A percentile compares a stretch with the other conserved stretches of the same genome.
These are phyloP conservation scores for Aleiodes sp. DNA, from an alignment of 1,140 invertebrate genomes.

Conservation along the genomic window DNA sequence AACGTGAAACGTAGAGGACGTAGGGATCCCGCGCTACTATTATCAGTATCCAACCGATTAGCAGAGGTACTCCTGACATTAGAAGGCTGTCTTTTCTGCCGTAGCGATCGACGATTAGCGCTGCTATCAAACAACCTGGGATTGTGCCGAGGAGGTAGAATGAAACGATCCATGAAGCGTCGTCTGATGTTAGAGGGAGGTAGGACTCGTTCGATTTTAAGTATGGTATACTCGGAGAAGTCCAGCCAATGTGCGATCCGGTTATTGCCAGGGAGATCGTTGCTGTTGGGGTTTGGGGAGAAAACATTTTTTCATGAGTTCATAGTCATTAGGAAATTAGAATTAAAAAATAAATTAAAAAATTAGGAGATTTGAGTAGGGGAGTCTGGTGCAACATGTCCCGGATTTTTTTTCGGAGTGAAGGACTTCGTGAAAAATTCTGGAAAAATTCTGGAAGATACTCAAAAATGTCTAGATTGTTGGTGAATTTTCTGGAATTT, in stretches of 20 bases:
- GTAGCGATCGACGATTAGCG: constrained; percentile 67
- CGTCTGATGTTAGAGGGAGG: constrained; percentile 53
- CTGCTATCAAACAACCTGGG: constrained; percentile 64
- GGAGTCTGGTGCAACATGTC: too few relatives aligned
- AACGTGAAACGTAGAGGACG: constrained; percentile 63
- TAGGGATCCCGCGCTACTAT: constrained; percentile 49
- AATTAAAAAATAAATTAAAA: not conserved
- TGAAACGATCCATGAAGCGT: constrained; percentile 68
- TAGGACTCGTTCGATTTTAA: constrained; percentile 57
- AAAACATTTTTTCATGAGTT: constrained; percentile 10
- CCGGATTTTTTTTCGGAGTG: too few relatives aligned
- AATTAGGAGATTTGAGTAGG: too few relatives aligned
- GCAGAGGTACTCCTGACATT: constrained; percentile 62
- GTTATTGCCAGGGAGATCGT: constrained; percentile 54
- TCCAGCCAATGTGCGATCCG: constrained; percentile 67
- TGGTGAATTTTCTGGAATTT: too few relatives aligned
- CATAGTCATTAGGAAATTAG: not conserved
- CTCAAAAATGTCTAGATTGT: too few relatives aligned
- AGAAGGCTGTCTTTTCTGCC: constrained; percentile 66
- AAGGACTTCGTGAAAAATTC: too few relatives aligned
- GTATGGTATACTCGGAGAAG: constrained; percentile 65
- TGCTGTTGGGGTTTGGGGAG: too few relatives aligned
- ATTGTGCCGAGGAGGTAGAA: constrained; percentile 66
- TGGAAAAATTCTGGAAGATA: too few relatives aligned
- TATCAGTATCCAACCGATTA: constrained; percentile 66